Percentiles rank a stretch among this genome's conserved stretches.
phyloP scores from a whole-genome alignment of 2,113 vertebrate species.

The Callocephalon fimbriatum region DNA sequence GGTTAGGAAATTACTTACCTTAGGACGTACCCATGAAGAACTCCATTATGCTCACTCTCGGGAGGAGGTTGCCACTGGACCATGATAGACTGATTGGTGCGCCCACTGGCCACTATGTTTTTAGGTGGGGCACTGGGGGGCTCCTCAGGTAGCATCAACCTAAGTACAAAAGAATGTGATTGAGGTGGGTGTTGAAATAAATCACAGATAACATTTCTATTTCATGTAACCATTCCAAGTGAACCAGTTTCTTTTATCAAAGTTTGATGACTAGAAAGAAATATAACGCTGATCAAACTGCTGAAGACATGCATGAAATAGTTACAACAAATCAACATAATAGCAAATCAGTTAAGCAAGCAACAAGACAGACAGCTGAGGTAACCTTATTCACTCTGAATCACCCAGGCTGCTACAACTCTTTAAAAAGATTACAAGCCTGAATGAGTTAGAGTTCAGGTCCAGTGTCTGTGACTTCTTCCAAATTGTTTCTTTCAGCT shows the following conservation, averaged over 20 bases:
- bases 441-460: conserved; percentile 8
- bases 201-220: background rate
- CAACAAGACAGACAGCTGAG: conserved; percentile 26
- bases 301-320: conserved; percentile 36
- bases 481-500: conserved; percentile 45
- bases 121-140: conserved; percentile 93
- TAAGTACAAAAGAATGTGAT: conserved; percentile 19
- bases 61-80: conserved; percentile 98
- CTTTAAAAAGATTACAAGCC: conserved; percentile 41
- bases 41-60: conserved; percentile 91
- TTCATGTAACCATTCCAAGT: background rate
- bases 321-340: conserved; percentile 63
- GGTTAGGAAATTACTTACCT: conserved; percentile 74
- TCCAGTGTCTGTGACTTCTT: conserved; percentile 23
- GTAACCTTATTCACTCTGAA: conserved; percentile 50
- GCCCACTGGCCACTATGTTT: conserved; percentile 94
- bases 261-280: conserved; percentile 1
- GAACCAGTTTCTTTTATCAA: background rate
- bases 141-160: conserved; percentile 92
- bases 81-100: conserved; percentile 98
- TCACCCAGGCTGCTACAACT: background rate
- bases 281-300: background rate
- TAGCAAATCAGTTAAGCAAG: conserved; percentile 63
- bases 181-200: background rate
- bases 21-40: conserved; percentile 91